Evolutionary conservation across 92 coral and sea anemone species (phyloP).

Genomic region (Parazoanthus darwini): DNA sequence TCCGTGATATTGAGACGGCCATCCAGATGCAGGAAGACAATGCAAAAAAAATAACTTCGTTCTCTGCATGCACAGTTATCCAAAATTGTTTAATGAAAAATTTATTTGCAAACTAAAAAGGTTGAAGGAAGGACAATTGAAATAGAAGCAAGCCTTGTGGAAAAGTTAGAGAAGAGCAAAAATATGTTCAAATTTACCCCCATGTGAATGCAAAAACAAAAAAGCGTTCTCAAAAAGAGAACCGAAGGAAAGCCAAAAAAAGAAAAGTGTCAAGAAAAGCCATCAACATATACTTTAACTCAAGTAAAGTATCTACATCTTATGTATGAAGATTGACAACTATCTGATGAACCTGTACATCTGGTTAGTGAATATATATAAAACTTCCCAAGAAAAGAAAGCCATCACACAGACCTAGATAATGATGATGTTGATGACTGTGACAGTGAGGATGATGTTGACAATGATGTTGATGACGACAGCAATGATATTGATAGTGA

Average conservation of each 20-base stretch:
- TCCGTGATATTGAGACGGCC: conserved; percentile 30
- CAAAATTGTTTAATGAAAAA: conserved; percentile 28
- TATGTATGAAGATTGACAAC: conserved; percentile 44
- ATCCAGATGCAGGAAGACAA: conserved; percentile 53
- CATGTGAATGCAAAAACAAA: conserved; percentile 37
- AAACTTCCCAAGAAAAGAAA: conserved; percentile 49
- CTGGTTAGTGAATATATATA: conserved; percentile 39
- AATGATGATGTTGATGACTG: conserved; percentile 21
- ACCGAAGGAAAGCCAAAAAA: conserved; percentile 42
- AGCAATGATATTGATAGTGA: background rate
- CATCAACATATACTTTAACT: background rate
- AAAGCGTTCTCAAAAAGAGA: conserved; percentile 50
- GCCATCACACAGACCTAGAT: conserved; percentile 35
- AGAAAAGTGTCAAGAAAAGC: conserved; percentile 44
- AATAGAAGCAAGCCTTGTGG: conserved; percentile 40
- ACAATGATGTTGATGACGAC: background rate
- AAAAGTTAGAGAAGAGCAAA: conserved; percentile 34
- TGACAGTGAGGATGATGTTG: conserved; percentile 26
- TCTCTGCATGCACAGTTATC: conserved; percentile 34
- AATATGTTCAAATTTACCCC: conserved; percentile 42
- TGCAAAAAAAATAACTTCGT: conserved; percentile 31
- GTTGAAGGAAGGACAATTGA: conserved; percentile 29
- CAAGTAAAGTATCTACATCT: conserved; percentile 31
- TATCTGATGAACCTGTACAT: conserved; percentile 45
- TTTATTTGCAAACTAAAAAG: conserved; percentile 45